phyloP scores from a whole-genome alignment of 2,113 vertebrate species.

The Beaufortia kweichowensis region DNA sequence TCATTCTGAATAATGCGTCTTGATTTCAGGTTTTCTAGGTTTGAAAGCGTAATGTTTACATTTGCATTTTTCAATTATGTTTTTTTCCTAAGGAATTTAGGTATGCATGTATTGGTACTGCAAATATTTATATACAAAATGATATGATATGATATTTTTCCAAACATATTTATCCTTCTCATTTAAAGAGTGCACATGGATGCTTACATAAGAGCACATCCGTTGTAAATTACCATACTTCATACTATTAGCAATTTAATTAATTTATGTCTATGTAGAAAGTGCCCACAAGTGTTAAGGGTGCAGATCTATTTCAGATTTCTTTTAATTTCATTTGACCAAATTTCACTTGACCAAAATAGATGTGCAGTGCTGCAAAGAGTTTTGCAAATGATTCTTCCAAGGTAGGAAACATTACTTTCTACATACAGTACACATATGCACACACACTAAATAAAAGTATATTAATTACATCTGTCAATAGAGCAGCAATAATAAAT shows the following conservation, averaged over 20 bases:
- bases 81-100: too few relatives aligned
- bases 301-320: not conserved
- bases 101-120: too few relatives aligned
- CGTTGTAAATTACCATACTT: too few relatives aligned
- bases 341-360: too few relatives aligned
- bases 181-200: not conserved
- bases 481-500: not conserved
- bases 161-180: not conserved
- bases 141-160: not conserved
- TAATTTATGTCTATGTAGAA: too few relatives aligned
- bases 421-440: not conserved
- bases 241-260: not conserved
- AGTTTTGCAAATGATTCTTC: conserved; percentile 11
- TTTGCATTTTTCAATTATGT: too few relatives aligned
- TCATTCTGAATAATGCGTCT: conserved; percentile 3
- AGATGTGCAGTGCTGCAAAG: conserved; percentile 6
- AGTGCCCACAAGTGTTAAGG: not conserved
- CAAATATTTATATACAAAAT: too few relatives aligned
- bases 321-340: not conserved
- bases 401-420: not conserved
- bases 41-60: too few relatives aligned
- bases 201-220: not conserved
- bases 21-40: conserved; percentile 14
- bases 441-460: not conserved
- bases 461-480: not conserved